Conservation (phyloP, 2,888 invertebrate species). For the Andrena flavipes region DNA sequence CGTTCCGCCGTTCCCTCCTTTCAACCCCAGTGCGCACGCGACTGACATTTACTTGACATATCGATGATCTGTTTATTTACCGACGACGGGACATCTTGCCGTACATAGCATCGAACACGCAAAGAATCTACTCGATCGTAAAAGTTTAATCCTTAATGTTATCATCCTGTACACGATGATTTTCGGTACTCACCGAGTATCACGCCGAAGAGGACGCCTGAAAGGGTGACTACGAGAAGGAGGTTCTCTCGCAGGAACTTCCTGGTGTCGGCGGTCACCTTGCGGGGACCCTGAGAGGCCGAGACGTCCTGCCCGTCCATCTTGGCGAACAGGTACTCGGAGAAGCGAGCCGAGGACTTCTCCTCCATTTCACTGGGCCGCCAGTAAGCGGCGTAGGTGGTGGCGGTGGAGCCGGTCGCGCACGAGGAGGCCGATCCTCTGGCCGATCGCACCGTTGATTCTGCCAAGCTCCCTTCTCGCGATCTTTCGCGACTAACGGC, state of each 20-base stretch:
- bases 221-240: conserved; percentile 91
- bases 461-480: conserved; percentile 79
- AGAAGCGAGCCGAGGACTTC: conserved; percentile 86
- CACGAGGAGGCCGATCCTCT: conserved; percentile 68
- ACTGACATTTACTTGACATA: conserved; percentile 54
- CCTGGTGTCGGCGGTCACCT: conserved; percentile 88
- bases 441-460: conserved; percentile 73
- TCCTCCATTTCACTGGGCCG: conserved; percentile 83
- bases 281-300: conserved; percentile 87
- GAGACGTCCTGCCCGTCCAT: conserved; percentile 87
- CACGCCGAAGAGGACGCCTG: conserved; percentile 92
- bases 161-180: too few species aligned
- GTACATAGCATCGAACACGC: neutral
- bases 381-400: conserved; percentile 72
- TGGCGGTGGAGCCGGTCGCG: conserved; percentile 62
- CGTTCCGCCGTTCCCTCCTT: neutral
- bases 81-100: neutral
- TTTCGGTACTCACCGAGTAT: conserved; percentile 87
- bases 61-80: conserved; percentile 26
- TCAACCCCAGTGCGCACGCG: neutral
- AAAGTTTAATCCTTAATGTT: too few species aligned
- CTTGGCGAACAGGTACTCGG: conserved; percentile 93
- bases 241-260: conserved; percentile 91
- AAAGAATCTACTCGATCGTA: neutral
- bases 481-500: conserved; percentile 84